A percentile compares a stretch with the other conserved stretches of the same genome.
Conservation (phyloP, 2,888 invertebrate species). For the Eupithecia vulgata region DNA sequence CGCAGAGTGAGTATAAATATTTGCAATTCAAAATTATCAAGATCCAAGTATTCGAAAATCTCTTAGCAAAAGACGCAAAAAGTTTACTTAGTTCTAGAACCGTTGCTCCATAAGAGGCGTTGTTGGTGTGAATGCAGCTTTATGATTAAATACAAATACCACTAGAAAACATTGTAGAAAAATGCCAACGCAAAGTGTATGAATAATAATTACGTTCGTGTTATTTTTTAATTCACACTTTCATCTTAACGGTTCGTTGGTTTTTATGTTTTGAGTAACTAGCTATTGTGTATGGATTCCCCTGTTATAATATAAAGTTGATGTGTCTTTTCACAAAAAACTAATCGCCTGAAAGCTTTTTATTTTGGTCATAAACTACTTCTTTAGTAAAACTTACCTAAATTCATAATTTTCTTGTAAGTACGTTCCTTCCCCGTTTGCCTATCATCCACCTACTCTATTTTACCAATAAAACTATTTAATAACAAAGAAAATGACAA, state of each 20-base stretch:
- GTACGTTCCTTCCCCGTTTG: too few species aligned
- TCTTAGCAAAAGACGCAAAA: too few species aligned
- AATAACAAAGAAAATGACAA: too few species aligned
- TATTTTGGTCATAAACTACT: too few species aligned
- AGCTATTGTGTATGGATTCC: neutral
- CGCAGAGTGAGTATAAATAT: too few species aligned
- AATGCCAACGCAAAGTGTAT: neutral
- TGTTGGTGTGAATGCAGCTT: neutral
- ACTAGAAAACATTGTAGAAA: neutral
- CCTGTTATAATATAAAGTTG: neutral
- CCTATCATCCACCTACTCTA: too few species aligned
- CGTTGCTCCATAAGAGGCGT: neutral
- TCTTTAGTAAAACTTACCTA: too few species aligned
- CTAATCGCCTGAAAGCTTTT: too few species aligned
- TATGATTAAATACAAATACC: neutral
- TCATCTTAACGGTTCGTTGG: slow-evolving; percentile 1
- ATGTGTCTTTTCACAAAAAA: neutral
- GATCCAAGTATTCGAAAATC: neutral
- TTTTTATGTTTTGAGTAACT: neutral
- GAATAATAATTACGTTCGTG: neutral
- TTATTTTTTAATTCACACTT: slow-evolving; percentile 2
- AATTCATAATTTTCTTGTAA: too few species aligned
- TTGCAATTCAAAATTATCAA: neutral
- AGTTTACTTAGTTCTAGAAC: too few species aligned
- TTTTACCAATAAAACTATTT: too few species aligned